A percentile compares a stretch with the other conserved stretches of the same genome.
phyloP scores from a whole-genome alignment of 2,797 vertebrate genomes.

The Lepus oiostolus region DNA sequence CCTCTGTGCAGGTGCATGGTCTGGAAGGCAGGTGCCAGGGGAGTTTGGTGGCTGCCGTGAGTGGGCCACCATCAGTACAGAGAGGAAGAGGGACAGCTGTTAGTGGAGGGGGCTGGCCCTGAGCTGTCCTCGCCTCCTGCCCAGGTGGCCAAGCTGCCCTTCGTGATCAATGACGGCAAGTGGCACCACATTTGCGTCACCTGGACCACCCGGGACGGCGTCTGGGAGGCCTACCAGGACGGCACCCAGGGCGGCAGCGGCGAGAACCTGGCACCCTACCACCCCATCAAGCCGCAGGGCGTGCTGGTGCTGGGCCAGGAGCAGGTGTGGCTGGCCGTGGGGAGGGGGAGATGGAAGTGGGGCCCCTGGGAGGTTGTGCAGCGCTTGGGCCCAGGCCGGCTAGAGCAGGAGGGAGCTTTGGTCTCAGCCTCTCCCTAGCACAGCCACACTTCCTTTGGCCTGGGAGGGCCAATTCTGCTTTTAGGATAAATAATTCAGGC shows the following conservation, averaged over 20 bases:
- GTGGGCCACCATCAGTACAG: too few relatives aligned
- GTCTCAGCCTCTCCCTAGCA: background rate
- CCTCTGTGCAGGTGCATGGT: background rate
- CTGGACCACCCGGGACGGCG: conserved; percentile 97
- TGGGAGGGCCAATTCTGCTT: background rate
- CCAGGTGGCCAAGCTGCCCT: conserved; percentile 96
- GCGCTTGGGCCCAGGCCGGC: background rate
- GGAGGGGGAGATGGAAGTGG: fast-evolving
- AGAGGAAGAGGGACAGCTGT: fast-evolving
- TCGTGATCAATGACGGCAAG: conserved; percentile 96
- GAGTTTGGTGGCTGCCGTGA: background rate
- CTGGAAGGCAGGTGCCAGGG: background rate
- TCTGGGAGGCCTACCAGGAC: conserved; percentile 98
- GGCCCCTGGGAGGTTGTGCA: too few relatives aligned
- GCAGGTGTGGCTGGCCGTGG: conserved; percentile 89
- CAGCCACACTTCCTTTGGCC: background rate
- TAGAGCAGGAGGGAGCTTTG: too few relatives aligned
- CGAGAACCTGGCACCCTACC: conserved; percentile 97
- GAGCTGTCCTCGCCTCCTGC: background rate
- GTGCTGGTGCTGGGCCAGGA: conserved; percentile 97
- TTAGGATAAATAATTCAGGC: conserved; percentile 16
- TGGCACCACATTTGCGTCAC: conserved; percentile 98
- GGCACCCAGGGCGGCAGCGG: conserved; percentile 94
- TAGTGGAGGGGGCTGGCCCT: too few relatives aligned
- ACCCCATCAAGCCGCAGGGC: conserved; percentile 96